Base-by-base conservation (phyloP, 2,797 vertebrate species). In the Podarcis siculus region DNA sequence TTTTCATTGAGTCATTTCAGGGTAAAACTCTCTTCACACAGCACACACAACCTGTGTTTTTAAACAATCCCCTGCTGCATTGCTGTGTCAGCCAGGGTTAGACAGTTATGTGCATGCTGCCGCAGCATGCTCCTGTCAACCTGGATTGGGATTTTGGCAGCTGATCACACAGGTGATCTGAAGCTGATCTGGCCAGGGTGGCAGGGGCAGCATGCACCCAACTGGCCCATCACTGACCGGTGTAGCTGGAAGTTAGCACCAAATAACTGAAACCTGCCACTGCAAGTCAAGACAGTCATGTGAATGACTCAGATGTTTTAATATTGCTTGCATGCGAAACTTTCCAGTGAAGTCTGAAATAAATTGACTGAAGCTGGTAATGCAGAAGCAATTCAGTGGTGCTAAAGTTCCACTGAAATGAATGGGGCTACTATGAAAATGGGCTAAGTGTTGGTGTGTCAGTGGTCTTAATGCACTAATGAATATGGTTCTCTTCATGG, bases 61-160 rank as follows among this genome's bases (percentile, higher is more conserved):
- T 42, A 9, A 13, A 32, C 55, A 13, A 17, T 4, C 42, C n/a
- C 9, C 42, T 32, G 39, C n/a, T 17, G 3, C 49, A 75, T 12
- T 10, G 71, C 83, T 15, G 32, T 39, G 49, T 15, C 71, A 35
- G 7, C 30, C 8, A 3, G 75, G 58, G 58, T 69, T 23, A 3
- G 5, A 21, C 3, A 25, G 23, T 13, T 0, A 27, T 4, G 32
- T 1, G 4, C 1, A 27, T 15, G 27, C 45, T 21, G 3, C 6
- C 58, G 12, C 67, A 32, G 27, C 32, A 13, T 1, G 10, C 6
- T n/a, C 67, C 4, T 27, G 19, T 19, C 32, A 21, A 2, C 8
- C 35, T 7, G 55, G 27, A 39, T 32, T n/a, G 25, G 71, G 35
- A 55, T 32, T 64, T 27, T 30, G 67, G 32, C 67, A 15, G 10